A percentile compares a stretch with the other conserved stretches of the same genome.
Conservation (phyloP, 2,113 vertebrate genomes). For the Plecturocebus donacophilus region DNA sequence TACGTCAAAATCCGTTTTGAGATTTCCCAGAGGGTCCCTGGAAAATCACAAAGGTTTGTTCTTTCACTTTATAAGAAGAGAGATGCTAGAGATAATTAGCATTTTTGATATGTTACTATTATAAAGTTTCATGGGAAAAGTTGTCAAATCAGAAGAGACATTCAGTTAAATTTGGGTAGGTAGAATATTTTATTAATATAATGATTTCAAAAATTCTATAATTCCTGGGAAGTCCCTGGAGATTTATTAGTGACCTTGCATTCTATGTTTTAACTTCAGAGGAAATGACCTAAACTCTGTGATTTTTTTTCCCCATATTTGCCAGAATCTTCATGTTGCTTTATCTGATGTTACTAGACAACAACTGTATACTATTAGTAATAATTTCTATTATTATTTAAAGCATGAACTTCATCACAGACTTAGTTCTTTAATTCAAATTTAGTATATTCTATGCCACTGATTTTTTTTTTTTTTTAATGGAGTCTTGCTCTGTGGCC, state of each 20-base stretch:
- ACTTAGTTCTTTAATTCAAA: not conserved
- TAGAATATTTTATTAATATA: slow-evolving; percentile 3
- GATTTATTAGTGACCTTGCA: not conserved
- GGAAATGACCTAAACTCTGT: not conserved
- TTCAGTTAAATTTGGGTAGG: not conserved
- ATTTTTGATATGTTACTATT: not conserved
- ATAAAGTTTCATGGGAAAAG: slow-evolving; percentile 28
- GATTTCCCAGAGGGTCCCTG: slow-evolving; percentile 47
- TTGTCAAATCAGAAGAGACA: slow-evolving; percentile 14
- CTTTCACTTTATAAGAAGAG: slow-evolving; percentile 63
- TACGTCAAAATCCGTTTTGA: slow-evolving; percentile 54
- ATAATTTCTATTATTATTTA: slow-evolving; percentile 16
- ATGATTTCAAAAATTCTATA: not conserved
- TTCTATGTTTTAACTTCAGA: not conserved
- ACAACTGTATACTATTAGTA: not conserved
- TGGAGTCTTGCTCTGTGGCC: no score
- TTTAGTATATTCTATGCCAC: not conserved
- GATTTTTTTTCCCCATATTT: not conserved
- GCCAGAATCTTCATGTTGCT: not conserved
- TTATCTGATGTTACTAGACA: not conserved
- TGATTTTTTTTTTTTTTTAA: not conserved
- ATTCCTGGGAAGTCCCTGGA: not conserved
- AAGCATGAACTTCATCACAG: not conserved
- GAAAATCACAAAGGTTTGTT: slow-evolving; percentile 59
- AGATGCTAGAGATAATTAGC: slow-evolving; percentile 46